Percentiles rank a stretch among this genome's conserved stretches.
phyloP scores from a whole-genome alignment of 2,797 vertebrate genomes.

The Geotrypetes seraphini region DNA sequence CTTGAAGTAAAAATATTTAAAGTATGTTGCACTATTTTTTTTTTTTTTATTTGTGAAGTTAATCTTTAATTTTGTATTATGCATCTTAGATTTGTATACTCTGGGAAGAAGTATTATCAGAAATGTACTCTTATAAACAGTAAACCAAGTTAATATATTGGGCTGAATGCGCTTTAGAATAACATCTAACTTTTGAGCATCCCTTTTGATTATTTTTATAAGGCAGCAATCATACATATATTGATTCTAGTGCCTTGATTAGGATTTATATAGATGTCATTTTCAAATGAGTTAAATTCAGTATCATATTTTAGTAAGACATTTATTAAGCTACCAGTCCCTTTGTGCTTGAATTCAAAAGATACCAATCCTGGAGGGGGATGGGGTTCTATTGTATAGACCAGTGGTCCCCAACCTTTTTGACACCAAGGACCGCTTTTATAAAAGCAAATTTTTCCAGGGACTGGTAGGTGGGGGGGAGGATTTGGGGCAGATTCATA shows the following conservation, averaged over 20 bases:
- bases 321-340: not conserved
- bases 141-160: no score
- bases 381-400: no score
- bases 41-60: not conserved
- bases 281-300: not conserved
- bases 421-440: no score
- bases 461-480: no score
- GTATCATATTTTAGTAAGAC: slow-evolving; percentile 3
- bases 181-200: slow-evolving; percentile 6
- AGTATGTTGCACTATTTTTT: not conserved
- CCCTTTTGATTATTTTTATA: not conserved
- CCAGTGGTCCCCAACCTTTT: no score
- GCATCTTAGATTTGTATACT: not conserved
- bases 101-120: not conserved
- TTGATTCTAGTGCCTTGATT: accelerated
- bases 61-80: not conserved
- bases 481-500: no score
- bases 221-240: not conserved
- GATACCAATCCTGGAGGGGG: no score
- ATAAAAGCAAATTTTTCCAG: no score
- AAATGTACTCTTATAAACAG: no score
- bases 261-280: not conserved
- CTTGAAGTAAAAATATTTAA: no score
- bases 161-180: no score
- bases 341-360: no score